phyloP scores from a whole-genome alignment of 2,113 vertebrate species.

The Lipotes vexillifer region DNA sequence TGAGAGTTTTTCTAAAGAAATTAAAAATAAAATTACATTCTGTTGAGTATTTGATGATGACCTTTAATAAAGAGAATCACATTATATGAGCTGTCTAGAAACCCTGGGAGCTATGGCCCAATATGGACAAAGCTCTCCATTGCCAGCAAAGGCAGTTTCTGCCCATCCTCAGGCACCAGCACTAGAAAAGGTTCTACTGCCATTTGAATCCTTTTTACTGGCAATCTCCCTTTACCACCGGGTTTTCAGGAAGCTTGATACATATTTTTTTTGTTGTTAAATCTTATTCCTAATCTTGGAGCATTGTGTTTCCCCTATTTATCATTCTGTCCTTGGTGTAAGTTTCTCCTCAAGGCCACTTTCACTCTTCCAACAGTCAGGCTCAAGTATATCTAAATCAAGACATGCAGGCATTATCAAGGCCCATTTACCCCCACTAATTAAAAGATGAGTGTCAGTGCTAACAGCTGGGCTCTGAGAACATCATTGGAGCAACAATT shows the following conservation, averaged over 20 bases:
- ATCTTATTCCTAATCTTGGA: constrained; percentile 74
- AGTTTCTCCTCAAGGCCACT: constrained; percentile 80
- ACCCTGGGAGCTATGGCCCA: not conserved
- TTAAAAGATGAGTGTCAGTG: not conserved
- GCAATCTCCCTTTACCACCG: constrained; percentile 72
- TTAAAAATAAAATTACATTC: not conserved
- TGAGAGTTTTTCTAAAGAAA: not conserved
- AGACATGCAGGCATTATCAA: constrained; percentile 70
- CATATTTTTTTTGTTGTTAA: constrained; percentile 77
- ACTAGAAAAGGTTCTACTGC: constrained; percentile 54
- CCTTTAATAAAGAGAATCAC: not conserved
- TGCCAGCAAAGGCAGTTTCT: constrained; percentile 17
- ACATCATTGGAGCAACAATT: not conserved
- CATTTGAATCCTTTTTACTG: constrained; percentile 66
- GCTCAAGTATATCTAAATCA: constrained; percentile 68
- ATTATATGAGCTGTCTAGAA: not conserved
- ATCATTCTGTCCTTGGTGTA: constrained; percentile 79
- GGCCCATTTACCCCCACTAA: constrained; percentile 72
- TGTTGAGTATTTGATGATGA: not conserved
- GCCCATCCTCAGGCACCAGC: not conserved
- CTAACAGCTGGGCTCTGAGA: not conserved
- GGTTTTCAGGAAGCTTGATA: constrained; percentile 74
- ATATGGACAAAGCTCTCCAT: not conserved
- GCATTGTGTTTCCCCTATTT: constrained; percentile 64
- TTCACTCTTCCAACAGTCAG: constrained; percentile 73